These are phyloP conservation scores for Glaucomys volans DNA, from an alignment of 2,113 vertebrate species.

Conservation along the genomic window DNA sequence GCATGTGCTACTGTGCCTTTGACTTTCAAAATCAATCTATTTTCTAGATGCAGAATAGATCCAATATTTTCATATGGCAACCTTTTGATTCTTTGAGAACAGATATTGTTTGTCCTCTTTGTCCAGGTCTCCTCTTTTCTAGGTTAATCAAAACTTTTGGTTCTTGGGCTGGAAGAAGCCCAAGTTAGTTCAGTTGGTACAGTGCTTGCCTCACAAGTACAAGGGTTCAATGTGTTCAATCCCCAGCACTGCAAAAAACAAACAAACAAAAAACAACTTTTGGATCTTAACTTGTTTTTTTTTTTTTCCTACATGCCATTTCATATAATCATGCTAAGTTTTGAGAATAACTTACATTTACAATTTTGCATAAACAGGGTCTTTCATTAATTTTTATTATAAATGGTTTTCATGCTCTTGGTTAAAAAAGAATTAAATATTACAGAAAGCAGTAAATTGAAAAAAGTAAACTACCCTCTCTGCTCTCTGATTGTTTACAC, in stretches of 20 bases:
- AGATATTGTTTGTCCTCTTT: not conserved
- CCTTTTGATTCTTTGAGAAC: not conserved
- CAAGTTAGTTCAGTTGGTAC: no score
- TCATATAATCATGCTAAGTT: not conserved
- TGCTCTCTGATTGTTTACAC: not conserved
- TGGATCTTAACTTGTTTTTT: no score
- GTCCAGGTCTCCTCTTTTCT: not conserved
- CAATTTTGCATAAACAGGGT: not conserved
- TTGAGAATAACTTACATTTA: constrained; percentile 8
- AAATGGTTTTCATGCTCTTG: not conserved
- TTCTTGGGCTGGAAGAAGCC: no score
- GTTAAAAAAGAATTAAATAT: constrained; percentile 10
- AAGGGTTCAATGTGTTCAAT: no score
- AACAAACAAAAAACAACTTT: no score
- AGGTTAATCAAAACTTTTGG: not conserved
- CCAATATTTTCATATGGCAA: not conserved
- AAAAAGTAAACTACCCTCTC: not conserved
- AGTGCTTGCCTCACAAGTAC: no score
- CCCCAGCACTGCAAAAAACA: no score
- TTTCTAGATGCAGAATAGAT: not conserved
- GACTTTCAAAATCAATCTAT: not conserved
- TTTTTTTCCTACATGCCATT: not conserved
- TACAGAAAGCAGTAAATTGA: not conserved
- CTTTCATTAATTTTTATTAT: constrained; percentile 44
- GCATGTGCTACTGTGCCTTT: not conserved